These are phyloP conservation scores for Agriopis leucophaearia DNA, from an alignment of 2,888 invertebrate species.

Conservation along the genomic window DNA sequence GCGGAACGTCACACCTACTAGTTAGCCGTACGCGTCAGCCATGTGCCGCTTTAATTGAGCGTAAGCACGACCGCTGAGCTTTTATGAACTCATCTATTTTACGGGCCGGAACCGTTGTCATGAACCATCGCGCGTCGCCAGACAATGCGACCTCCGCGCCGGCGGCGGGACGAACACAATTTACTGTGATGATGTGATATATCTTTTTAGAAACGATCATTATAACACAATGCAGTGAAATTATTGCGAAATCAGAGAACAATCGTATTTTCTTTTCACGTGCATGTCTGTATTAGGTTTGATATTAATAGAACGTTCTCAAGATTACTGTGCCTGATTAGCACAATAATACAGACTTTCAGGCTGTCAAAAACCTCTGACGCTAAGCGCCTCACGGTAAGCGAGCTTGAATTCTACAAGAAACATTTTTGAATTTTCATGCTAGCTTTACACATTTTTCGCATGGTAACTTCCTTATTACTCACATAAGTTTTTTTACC, in stretches of 20 bases:
- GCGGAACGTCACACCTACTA: slow-evolving; percentile 59
- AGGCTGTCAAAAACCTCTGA: not conserved
- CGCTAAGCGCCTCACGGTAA: not conserved
- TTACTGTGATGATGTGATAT: slow-evolving; percentile 38
- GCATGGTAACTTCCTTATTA: not conserved
- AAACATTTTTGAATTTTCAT: not conserved
- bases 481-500: not conserved
- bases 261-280: slow-evolving; percentile 38
- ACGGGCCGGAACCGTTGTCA: slow-evolving; percentile 57
- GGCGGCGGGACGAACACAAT: slow-evolving; percentile 28
- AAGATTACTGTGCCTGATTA: not conserved
- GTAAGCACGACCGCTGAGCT: slow-evolving; percentile 67
- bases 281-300: slow-evolving; percentile 11
- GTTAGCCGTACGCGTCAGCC: slow-evolving; percentile 46
- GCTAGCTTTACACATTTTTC: not conserved
- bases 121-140: slow-evolving; percentile 54
- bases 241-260: slow-evolving; percentile 39
- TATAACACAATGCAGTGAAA: slow-evolving; percentile 45
- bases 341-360: not conserved
- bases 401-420: not conserved
- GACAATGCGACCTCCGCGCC: slow-evolving; percentile 37
- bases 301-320: slow-evolving; percentile 11
- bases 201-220: slow-evolving; percentile 44
- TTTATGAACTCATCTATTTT: slow-evolving; percentile 77
- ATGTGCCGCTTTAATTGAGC: slow-evolving; percentile 74